Evolutionary conservation across 2,888 invertebrate species (phyloP), one percentile per base, ranked within the genome.

Genomic region (Papilio elwesi): DNA sequence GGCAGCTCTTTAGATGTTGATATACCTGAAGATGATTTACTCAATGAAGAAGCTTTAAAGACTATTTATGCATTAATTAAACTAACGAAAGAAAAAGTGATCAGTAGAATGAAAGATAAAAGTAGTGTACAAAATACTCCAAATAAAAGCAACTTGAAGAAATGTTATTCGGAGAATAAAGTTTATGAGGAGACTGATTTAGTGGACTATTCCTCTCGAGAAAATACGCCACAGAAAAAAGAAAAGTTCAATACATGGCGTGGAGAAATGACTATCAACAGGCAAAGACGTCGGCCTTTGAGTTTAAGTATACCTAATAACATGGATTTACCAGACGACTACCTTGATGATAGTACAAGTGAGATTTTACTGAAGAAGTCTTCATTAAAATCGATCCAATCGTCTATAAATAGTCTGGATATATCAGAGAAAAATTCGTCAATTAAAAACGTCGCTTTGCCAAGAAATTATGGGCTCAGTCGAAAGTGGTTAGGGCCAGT

Each of bases 401-500:
- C 91, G 0, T 91, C 92, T 4, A 74, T 91, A 9, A 90, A 86
- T 74, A 91, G 88, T 76, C 83, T 90, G 71, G 91, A 93, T 76
- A 84, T 88, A 75, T 88, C 89, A 52, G 81, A 81, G 6, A 88
- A 88, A 67, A 90, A 90, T 76, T 82, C 81, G 62, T 89, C 90
- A 7, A 83, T 84, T 0, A 91, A 90, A 76, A 90, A 83, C 73
- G 92, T 95, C 49, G 94, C 95, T 6, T 83, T 95, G 75, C 95
- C 95, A 9, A 90, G 95, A 74, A 95, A 95, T 81, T 94, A 95
- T 79, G 95, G 95, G 0, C 83, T 95, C 53, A 93, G 95, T 73
- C 89, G 95, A 77, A 93, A 93, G 77, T 96, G 95, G 95, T 80
- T 94, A 65, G 96, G 96, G 0, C 95, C 95, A 26, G 95, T 95